Evolutionary conservation across 2,888 invertebrate genomes (phyloP).

Genomic region (Oscheius sp.): DNA sequence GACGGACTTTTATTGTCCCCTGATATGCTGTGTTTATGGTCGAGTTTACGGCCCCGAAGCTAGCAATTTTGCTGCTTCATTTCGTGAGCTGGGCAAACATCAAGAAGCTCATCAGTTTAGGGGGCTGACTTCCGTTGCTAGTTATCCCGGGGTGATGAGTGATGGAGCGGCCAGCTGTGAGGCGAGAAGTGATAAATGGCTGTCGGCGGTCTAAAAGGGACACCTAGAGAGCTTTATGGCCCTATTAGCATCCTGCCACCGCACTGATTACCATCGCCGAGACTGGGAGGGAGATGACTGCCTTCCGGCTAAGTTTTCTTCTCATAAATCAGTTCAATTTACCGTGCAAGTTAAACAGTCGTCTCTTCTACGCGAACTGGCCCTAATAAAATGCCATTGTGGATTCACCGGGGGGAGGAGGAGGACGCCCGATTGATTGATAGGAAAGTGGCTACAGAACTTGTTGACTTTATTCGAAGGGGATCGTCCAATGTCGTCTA

Average conservation of each 20-base stretch:
- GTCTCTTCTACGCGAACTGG: constrained; percentile 24
- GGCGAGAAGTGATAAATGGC: constrained; percentile 35
- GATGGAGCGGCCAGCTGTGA: constrained; percentile 32
- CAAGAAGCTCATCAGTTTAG: constrained; percentile 1
- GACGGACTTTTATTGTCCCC: constrained; percentile 36
- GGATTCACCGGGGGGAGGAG: constrained; percentile 19
- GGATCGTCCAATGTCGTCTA: too few species aligned
- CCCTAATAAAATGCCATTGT: constrained; percentile 34
- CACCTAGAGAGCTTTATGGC: constrained; percentile 38
- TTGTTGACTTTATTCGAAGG: not conserved
- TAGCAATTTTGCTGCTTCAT: constrained; percentile 38
- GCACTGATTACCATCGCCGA: constrained; percentile 37
- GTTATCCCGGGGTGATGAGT: constrained; percentile 22
- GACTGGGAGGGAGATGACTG: not conserved
- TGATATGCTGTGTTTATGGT: constrained; percentile 40
- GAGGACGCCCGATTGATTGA: constrained; percentile 20
- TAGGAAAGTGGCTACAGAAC: constrained; percentile 4
- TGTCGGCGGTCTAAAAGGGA: constrained; percentile 32
- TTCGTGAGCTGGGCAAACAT: constrained; percentile 35
- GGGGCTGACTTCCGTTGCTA: constrained; percentile 17
- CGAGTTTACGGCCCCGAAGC: constrained; percentile 35
- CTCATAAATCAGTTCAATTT: constrained; percentile 5
- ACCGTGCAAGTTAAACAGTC: constrained; percentile 33
- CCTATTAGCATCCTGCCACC: constrained; percentile 38
- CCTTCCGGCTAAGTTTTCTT: not conserved